These are phyloP conservation scores for Tethya wilhelma DNA, from an alignment of 37 sponge, comb jelly and placozoan genomes.

Conservation along the genomic window DNA sequence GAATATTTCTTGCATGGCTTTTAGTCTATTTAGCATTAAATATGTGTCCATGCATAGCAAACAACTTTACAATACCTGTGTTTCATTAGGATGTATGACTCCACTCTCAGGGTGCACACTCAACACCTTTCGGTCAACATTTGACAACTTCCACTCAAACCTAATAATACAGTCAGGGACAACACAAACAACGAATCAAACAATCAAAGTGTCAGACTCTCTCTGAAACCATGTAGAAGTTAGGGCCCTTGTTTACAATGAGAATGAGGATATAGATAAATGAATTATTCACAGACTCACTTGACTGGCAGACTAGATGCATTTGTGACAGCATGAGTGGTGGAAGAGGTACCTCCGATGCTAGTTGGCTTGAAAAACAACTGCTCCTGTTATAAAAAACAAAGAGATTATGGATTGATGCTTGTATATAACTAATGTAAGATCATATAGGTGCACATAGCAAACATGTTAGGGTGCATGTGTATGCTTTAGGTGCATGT, in stretches of 20 bases:
- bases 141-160: conserved; percentile 51
- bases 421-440: too few relatives aligned
- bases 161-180: conserved; percentile 1
- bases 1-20: too few relatives aligned
- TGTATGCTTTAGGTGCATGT: neutral
- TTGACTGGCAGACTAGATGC: conserved; percentile 64
- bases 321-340: conserved; percentile 54
- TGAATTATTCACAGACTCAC: neutral
- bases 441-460: neutral
- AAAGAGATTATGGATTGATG: neutral
- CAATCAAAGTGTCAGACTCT: too few relatives aligned
- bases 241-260: too few relatives aligned
- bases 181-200: neutral
- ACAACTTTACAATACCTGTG: too few relatives aligned
- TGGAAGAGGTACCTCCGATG: conserved; percentile 55
- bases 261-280: too few relatives aligned
- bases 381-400: conserved; percentile 38
- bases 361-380: conserved; percentile 86
- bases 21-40: too few relatives aligned
- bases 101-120: conserved; percentile 40
- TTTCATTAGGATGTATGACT: conserved; percentile 65
- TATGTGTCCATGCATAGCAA: too few relatives aligned
- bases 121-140: conserved; percentile 2
- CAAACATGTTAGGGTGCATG: neutral
- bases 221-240: too few relatives aligned